A percentile compares a stretch with the other conserved stretches of the same genome.
Evolutionary conservation across 2,888 invertebrate genomes (phyloP).

Genomic region (Pseudanteris insignis): DNA sequence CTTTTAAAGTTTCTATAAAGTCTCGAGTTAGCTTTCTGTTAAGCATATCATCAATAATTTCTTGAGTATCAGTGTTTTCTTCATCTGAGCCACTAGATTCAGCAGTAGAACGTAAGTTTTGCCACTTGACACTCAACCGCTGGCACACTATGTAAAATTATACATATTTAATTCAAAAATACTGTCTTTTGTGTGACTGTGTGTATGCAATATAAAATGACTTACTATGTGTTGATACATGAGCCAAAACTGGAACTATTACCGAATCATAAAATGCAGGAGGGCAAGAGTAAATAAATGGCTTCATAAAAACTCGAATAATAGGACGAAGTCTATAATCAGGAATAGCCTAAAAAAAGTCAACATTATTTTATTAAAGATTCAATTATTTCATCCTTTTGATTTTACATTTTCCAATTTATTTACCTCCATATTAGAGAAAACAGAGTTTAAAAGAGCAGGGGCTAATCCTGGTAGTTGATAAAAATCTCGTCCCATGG

Average conservation of each 20-base stretch:
- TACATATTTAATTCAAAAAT: constrained; percentile 2
- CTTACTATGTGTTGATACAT: constrained; percentile 82
- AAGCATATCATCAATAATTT: constrained; percentile 86
- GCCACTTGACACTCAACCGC: constrained; percentile 80
- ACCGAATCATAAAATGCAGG: constrained; percentile 80
- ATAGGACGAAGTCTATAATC: constrained; percentile 86
- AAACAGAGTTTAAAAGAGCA: constrained; percentile 77
- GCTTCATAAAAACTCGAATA: constrained; percentile 84
- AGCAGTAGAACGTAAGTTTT: constrained; percentile 79
- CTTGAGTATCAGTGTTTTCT: constrained; percentile 79
- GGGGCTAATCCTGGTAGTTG: constrained; percentile 78
- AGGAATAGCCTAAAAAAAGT: constrained; percentile 74
- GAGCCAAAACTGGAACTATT: constrained; percentile 80
- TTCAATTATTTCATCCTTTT: too few relatives aligned
- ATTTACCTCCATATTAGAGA: constrained; percentile 74
- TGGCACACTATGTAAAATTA: constrained; percentile 66
- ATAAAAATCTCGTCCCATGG: constrained; percentile 88
- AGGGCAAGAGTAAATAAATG: constrained; percentile 87
- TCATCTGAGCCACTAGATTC: constrained; percentile 82
- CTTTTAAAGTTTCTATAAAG: constrained; percentile 84
- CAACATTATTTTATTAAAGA: too few relatives aligned
- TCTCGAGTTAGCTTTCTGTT: constrained; percentile 87
- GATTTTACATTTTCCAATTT: too few relatives aligned
- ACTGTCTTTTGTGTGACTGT: too few relatives aligned
- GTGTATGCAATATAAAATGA: too few relatives aligned